Evolutionary conservation across 2,113 vertebrate genomes (phyloP).

Genomic region (Dermatemys mawii): DNA sequence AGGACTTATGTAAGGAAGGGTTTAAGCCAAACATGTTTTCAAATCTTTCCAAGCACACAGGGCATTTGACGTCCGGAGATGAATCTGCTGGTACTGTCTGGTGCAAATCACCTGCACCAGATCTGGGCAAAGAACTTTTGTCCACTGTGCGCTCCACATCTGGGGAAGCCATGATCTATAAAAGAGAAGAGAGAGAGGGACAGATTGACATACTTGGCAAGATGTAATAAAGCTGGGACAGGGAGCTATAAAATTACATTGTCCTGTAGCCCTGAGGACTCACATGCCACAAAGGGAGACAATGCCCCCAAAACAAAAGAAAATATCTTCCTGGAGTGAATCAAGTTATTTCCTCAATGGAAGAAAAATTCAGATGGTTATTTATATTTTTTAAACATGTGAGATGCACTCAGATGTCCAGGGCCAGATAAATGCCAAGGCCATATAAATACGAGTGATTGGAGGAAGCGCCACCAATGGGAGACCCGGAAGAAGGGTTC

Average conservation of each 20-base stretch:
- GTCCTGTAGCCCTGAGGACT: not conserved
- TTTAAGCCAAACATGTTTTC: slow-evolving; percentile 87
- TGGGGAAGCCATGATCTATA: slow-evolving; percentile 79
- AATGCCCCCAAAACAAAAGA: not conserved
- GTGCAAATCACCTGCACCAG: slow-evolving; percentile 68
- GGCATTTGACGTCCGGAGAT: slow-evolving; percentile 88
- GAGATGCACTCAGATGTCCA: not conserved
- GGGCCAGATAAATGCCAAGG: not conserved
- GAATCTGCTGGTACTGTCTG: slow-evolving; percentile 75
- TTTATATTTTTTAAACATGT: not conserved
- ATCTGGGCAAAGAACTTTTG: slow-evolving; percentile 68
- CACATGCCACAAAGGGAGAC: not conserved
- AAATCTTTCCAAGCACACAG: slow-evolving; percentile 86
- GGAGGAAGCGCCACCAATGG: not conserved
- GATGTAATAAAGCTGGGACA: not conserved
- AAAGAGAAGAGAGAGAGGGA: slow-evolving; percentile 43
- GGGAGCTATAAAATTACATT: accelerated
- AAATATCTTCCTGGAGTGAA: not conserved
- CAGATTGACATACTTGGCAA: not conserved
- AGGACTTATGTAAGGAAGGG: slow-evolving; percentile 87
- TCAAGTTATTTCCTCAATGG: not conserved
- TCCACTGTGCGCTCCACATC: slow-evolving; percentile 80
- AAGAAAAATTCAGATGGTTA: not conserved
- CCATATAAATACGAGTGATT: not conserved
- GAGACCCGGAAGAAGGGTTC: not conserved